A percentile compares a stretch with the other conserved stretches of the same genome.
phyloP scores from a whole-genome alignment of 2,888 invertebrate species.

The Platycheirus rosarum region DNA sequence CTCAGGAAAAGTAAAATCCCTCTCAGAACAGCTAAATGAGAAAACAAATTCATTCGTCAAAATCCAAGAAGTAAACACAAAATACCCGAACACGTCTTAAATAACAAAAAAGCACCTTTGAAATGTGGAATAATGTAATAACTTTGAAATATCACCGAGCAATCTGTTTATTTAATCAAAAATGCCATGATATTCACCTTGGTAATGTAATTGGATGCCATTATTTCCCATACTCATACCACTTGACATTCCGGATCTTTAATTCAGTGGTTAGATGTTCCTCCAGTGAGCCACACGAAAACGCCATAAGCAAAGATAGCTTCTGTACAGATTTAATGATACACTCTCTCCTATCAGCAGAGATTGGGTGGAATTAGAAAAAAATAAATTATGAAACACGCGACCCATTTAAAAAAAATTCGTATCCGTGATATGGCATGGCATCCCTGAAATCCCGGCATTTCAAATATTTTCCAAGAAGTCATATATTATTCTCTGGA shows the following conservation, averaged over 20 bases:
- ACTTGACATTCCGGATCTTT: slow-evolving; percentile 40
- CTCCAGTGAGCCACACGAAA: neutral
- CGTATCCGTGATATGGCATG: neutral
- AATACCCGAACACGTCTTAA: too few relatives aligned
- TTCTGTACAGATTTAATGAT: neutral
- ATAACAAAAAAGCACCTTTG: slow-evolving; percentile 27
- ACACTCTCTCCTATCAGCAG: neutral
- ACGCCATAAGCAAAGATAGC: neutral
- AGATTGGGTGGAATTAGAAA: neutral
- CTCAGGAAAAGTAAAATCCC: too few relatives aligned
- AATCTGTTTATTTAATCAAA: neutral
- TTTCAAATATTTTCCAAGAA: slow-evolving; percentile 51
- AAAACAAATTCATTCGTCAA: neutral
- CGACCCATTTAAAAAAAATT: slow-evolving; percentile 4
- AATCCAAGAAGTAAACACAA: too few relatives aligned
- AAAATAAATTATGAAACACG: slow-evolving; percentile 12
- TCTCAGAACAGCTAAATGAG: too few relatives aligned
- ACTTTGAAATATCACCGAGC: slow-evolving; percentile 32
- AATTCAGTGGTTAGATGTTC: slow-evolving; percentile 24
- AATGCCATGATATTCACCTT: neutral
- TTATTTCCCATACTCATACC: slow-evolving; percentile 50
- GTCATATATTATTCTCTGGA: slow-evolving; percentile 25
- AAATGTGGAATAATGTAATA: neutral
- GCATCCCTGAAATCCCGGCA: slow-evolving; percentile 34
- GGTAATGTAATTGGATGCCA: slow-evolving; percentile 49